Percentiles rank a stretch among this genome's conserved stretches.
phyloP scores from a whole-genome alignment of 2,888 invertebrate species.

The Andricus quercusramuli region DNA sequence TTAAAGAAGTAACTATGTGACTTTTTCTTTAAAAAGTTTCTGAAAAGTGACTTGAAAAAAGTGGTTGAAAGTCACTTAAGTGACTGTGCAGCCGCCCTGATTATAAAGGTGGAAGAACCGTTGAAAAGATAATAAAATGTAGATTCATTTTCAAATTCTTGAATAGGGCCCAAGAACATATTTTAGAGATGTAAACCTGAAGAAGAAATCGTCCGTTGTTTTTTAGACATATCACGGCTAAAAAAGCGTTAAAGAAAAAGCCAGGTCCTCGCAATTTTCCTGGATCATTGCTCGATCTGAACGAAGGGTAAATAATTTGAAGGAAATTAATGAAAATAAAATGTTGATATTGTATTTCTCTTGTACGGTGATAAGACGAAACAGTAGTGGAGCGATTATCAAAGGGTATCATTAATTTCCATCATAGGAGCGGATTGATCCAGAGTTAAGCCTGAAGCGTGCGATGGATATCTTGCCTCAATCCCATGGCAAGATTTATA shows the following conservation, averaged over 20 bases:
- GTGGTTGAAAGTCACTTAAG: too few species aligned
- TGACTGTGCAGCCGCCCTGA: background rate
- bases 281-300: too few species aligned
- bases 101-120: background rate
- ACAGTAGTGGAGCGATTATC: slow-evolving; percentile 12
- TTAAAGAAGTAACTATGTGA: too few species aligned
- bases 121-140: background rate
- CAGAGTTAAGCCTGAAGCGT: slow-evolving; percentile 32
- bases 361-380: background rate
- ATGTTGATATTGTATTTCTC: background rate
- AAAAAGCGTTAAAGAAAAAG: too few species aligned
- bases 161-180: background rate
- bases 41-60: too few species aligned
- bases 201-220: too few species aligned
- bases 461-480: slow-evolving; percentile 28
- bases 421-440: slow-evolving; percentile 61
- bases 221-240: too few species aligned
- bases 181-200: background rate
- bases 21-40: too few species aligned
- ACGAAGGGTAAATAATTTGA: background rate
- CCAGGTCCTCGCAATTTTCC: too few species aligned
- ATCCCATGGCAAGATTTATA: slow-evolving; percentile 45
- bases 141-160: too few species aligned
- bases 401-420: slow-evolving; percentile 64
- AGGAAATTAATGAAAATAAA: background rate